phyloP scores from a whole-genome alignment of 2,113 vertebrate genomes.

The Gila orcuttii region DNA sequence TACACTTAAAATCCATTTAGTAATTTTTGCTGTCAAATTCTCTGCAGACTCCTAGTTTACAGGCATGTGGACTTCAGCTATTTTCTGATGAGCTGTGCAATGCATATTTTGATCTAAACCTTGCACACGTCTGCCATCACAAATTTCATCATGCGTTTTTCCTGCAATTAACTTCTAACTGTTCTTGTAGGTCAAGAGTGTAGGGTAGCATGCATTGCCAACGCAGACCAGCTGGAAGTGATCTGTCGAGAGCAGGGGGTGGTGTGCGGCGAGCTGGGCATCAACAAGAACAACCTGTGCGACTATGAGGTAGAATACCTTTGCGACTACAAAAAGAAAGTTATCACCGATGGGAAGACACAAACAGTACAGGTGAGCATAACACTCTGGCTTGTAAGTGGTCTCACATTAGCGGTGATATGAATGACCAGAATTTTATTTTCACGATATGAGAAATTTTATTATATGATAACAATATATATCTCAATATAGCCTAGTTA shows the following conservation, averaged over 20 bases:
- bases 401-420: no score
- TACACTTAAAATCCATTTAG: neutral
- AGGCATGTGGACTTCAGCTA: neutral
- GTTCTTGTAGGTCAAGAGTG: constrained; percentile 64
- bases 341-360: constrained; percentile 54
- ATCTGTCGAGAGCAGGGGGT: constrained; percentile 74
- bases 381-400: neutral
- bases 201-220: constrained; percentile 73
- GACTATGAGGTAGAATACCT: constrained; percentile 83
- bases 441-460: no score
- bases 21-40: neutral
- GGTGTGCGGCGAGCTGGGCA: constrained; percentile 69
- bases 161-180: neutral
- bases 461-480: no score
- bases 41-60: neutral
- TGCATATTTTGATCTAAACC: neutral
- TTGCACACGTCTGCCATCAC: no score
- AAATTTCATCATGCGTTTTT: neutral
- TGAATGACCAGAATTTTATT: no score
- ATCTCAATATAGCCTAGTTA: no score
- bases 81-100: no score
- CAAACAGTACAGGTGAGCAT: constrained; percentile 47
- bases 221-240: constrained; percentile 72
- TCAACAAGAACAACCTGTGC: constrained; percentile 76
- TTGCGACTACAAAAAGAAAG: constrained; percentile 76